Base-by-base conservation (phyloP, 1,140 invertebrate species). In the Drosophila equinoxialis region DNA sequence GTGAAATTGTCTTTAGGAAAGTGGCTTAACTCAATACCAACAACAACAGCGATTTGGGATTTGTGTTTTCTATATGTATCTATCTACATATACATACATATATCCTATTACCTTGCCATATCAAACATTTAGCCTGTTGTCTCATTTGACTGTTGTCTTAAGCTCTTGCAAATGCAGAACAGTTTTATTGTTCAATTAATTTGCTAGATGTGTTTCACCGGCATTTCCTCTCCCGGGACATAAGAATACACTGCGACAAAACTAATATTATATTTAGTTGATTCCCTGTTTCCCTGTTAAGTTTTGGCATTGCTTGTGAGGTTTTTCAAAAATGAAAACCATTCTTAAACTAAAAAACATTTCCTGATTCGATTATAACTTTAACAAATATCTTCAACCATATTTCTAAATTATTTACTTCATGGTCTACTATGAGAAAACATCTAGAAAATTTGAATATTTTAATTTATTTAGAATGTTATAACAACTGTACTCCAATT, bases 101-200 rank as follows among this genome's bases (percentile, higher is more conserved):
- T 51, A 51, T 51, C 45, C 45, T 23, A 51, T 51, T 51, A 51
- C 17, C 20, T 20, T 51, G 17, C 17, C 45, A 51, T 51, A 51
- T 51, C 45, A 51, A 20, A 6, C 45, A 51, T 6, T 10, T 23
- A 11, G 45, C 17, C 45, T 23, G 17, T 10, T 51, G 17, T 51
- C 8, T 51, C n/a, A 23, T 20, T 23, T 23, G 2, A 6, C 17
- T 23, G 45, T 23, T 51, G 45, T 51, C 45, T 51, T 51, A 51
- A 51, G 45, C 45, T 51, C 45, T 23, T 23, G 17, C 45, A 51
- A 51, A 51, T 51, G 45, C 45, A 51, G 20, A 51, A 51, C 45
- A 51, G 20, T 51, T 51, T 51, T 51, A 51, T 51, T 51, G 45
- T 51, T 51, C 45, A 51, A 51, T 51, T 51, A 51, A 51, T 51